Conservation (phyloP, 2,888 invertebrate species). For the Neoaliturus tenellus region DNA sequence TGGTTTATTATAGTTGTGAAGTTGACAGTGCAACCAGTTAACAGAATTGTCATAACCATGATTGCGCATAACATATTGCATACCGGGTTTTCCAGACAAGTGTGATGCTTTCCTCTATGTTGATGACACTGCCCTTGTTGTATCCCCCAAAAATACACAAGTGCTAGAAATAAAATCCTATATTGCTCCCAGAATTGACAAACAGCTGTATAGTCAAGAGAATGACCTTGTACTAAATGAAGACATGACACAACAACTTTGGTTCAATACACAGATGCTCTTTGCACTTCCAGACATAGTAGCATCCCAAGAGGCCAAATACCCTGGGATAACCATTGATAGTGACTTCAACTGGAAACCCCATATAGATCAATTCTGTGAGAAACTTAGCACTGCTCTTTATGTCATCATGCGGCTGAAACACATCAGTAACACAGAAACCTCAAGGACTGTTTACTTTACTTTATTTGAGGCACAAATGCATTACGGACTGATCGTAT, state of each 20-base stretch:
- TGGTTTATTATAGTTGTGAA: no score
- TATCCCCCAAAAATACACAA: slow-evolving; percentile 1
- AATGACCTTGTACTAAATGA: slow-evolving; percentile 35
- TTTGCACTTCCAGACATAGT: not conserved
- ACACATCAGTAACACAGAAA: not conserved
- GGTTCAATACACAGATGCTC: not conserved
- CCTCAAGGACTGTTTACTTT: not conserved
- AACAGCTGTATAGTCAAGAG: slow-evolving; percentile 1
- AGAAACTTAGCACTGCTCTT: not conserved
- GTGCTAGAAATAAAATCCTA: slow-evolving; percentile 5
- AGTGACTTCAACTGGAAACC: not conserved
- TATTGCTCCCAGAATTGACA: not conserved
- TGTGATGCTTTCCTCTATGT: slow-evolving; percentile 26
- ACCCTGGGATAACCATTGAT: not conserved
- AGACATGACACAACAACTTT: slow-evolving; percentile 14
- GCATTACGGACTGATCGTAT: not conserved
- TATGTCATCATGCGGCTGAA: not conserved
- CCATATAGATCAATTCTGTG: not conserved
- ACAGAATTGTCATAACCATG: no score
- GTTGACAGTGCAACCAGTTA: no score
- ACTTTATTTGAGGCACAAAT: slow-evolving; percentile 10
- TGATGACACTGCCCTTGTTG: slow-evolving; percentile 30
- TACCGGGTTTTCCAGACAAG: no score
- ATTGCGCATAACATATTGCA: no score
- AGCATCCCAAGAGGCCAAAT: not conserved